Base-by-base conservation (phyloP, 2,888 invertebrate genomes). In the Philonicus albiceps region DNA sequence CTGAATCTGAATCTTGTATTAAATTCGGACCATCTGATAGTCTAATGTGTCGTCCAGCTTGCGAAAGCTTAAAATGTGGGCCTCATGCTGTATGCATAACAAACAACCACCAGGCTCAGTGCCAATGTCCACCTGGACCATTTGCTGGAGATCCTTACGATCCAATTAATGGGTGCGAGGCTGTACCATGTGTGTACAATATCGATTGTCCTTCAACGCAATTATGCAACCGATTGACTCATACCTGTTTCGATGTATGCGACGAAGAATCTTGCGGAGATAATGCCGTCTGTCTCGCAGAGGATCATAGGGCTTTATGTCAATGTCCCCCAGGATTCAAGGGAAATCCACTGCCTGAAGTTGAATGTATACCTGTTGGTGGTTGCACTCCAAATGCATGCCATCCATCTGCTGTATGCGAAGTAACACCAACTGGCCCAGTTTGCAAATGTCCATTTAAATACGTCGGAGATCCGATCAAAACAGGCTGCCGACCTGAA, bases 101-200 rank as follows among this genome's bases (percentile, higher is more conserved):
- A 2, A 97, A 97, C 90, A 98, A 98, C 90, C 98, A 98, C 91
- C 96, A 96, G 16, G 96, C 97, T 0, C 96, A 96, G 91, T 98
- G 98, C 90, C 96, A 97, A 90, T 98, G 98, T 90, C 97, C 97
- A 22, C 95, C 96, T 7, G 98, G 98, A 22, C 95, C 96, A 0
- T 98, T 95, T 91, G 95, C 96, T 11, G 98, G 98, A 3, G 96
- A 98, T 93, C 97, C 98, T 0, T 95, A 96, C 90, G 96, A 97
- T 91, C 92, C 94, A 1, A 93, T 93, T 87, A 93, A 94, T 87
- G 97, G 97, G 85, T 97, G 97, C 90, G 94, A 95, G 92, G 94
- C 95, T 86, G 97, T 97, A 6, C 96, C 97, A 3, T 97, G 97
- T 90, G 96, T 97, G 53, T 97, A 97, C 91, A 97, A 97, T 90